Base-by-base conservation (phyloP, 2,113 vertebrate species). In the Varanus komodoensis region DNA sequence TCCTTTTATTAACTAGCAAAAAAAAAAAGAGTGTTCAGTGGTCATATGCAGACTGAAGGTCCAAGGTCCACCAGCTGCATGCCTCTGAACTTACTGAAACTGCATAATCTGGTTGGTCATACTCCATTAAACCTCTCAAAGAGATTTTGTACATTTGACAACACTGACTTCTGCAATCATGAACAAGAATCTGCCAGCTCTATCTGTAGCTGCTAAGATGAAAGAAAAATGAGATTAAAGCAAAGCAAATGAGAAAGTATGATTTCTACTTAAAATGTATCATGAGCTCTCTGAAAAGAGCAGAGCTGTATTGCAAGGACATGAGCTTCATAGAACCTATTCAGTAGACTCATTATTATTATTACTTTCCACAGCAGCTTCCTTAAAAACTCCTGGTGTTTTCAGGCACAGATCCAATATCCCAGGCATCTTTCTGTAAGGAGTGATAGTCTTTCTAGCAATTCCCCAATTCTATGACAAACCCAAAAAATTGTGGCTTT, bases 221-320 rank as follows among this genome's bases (percentile, higher is more conserved):
- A 87, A 80, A 38, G 7, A 92, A 88, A 82, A 73, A 17, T 8
- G 1, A 52, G 27, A 69, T 54, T 23, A 69, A 67, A 83, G 25
- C 0, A 0, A 23, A 8, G 0, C 29, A 52, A n/a, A n/a, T 38
- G 57, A 83, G 0, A 21, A 0, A 8, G 11, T n/a, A 90, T 74
- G 23, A 82, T 34, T 17, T 7, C 3, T 57, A 54, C 0, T 88
- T 67, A 67, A 82, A 83, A 67, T 73, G 12, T 86, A 7, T 32
- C 15, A 0, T 32, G 38, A 81, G 1, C 0, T 89, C 4, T 69
- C 50, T 71, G 87, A n/a, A 50, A 88, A 0, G 21, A 0, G 71
- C 68, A 38, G 27, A 68, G n/a, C 23, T 68, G 44, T 7, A 27
- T 67, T 79, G 14, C 44, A 50, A 29, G 27, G 38, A 27, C 5